A percentile compares a stretch with the other conserved stretches of the same genome.
Evolutionary conservation across 2,113 vertebrate genomes (phyloP).

Genomic region (Oncorhynchus masou): DNA sequence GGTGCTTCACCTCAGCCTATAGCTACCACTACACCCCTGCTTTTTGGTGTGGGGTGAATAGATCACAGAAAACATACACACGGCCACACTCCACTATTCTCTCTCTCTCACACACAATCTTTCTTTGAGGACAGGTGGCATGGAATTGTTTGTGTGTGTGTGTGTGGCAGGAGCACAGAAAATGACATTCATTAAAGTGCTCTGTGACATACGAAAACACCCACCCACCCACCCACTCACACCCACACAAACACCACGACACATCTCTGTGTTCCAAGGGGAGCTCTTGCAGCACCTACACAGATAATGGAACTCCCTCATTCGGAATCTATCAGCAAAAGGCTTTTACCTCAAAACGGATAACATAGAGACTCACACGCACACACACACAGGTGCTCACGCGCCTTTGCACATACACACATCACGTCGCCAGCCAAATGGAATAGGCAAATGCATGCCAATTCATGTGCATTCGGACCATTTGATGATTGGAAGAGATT

Average conservation of each 20-base stretch:
- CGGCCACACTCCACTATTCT: conserved; percentile 11
- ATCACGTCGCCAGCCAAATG: conserved; percentile 28
- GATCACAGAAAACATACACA: neutral
- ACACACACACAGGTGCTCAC: conserved; percentile 12
- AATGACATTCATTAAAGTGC: too few relatives aligned
- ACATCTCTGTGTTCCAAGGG: conserved; percentile 8
- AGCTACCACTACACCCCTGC: neutral
- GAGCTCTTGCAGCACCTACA: conserved; percentile 44
- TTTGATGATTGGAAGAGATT: conserved; percentile 63
- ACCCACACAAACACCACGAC: neutral
- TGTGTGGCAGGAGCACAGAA: too few relatives aligned
- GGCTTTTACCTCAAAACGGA: conserved; percentile 46
- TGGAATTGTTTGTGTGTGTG: too few relatives aligned
- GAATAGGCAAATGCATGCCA: conserved; percentile 29
- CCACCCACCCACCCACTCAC: neutral
- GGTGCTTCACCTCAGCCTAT: neutral
- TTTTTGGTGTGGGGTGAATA: neutral
- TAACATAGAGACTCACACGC: conserved; percentile 40
- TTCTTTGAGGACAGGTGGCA: too few relatives aligned
- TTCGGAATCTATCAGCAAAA: conserved; percentile 58
- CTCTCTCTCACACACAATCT: too few relatives aligned
- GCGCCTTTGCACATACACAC: conserved; percentile 14
- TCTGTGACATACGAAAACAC: too few relatives aligned
- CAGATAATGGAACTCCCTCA: conserved; percentile 57
- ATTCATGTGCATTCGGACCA: conserved; percentile 43